Conservation (phyloP, 2,113 vertebrate species). For the Ramphastos sulfuratus region DNA sequence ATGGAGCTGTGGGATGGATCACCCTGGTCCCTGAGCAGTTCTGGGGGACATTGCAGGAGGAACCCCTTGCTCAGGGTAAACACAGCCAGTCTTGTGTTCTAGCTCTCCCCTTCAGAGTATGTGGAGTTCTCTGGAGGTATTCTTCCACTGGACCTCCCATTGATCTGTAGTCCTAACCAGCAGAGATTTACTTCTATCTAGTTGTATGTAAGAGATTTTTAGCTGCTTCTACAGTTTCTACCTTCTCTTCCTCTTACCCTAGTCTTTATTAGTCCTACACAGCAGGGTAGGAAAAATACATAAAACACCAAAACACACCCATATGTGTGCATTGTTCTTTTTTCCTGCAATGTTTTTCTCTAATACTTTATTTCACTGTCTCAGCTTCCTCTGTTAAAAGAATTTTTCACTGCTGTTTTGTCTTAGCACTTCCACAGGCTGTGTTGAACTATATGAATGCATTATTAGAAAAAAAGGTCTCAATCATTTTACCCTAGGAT, state of each 20-base stretch:
- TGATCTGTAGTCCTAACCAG: neutral
- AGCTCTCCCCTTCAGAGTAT: neutral
- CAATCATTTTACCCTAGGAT: neutral
- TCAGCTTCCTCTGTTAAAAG: neutral
- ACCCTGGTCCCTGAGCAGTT: neutral
- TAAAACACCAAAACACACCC: neutral
- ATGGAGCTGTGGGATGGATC: neutral
- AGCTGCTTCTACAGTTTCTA: neutral
- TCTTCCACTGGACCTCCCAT: neutral
- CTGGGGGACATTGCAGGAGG: neutral
- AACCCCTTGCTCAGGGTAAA: neutral
- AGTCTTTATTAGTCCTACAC: neutral
- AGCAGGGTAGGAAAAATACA: neutral
- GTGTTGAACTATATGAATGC: neutral
- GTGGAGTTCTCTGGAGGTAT: neutral
- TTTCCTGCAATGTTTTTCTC: neutral
- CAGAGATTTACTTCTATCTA: neutral
- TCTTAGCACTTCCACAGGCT: neutral
- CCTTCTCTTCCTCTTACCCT: neutral
- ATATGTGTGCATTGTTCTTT: neutral
- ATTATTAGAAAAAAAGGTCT: neutral
- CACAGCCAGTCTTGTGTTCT: neutral
- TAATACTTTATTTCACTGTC: neutral
- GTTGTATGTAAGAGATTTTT: neutral
- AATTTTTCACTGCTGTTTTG: neutral